Conservation (phyloP, 2,797 vertebrate genomes). For the Heteromormyrus szaboi region DNA sequence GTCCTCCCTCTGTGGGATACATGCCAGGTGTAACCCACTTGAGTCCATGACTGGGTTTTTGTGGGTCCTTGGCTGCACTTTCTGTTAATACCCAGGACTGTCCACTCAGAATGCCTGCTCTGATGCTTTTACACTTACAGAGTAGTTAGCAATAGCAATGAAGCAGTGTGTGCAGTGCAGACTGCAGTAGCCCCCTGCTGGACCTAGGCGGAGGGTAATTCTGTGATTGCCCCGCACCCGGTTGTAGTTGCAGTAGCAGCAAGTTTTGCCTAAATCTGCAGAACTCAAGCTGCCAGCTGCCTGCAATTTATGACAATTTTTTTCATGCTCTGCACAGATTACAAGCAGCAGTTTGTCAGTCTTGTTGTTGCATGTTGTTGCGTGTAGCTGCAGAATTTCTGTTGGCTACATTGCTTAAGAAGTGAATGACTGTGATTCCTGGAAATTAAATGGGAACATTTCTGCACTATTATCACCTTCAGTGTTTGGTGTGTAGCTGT, state of each 20-base stretch:
- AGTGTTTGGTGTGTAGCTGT: neutral
- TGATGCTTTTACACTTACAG: neutral
- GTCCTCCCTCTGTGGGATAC: neutral
- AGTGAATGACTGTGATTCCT: neutral
- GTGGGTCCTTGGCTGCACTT: no score
- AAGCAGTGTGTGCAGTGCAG: neutral
- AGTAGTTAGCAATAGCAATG: neutral
- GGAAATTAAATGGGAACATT: neutral
- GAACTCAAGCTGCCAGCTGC: neutral
- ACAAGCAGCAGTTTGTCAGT: neutral
- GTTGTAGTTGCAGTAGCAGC: neutral
- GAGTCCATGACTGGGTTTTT: neutral
- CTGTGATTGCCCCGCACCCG: neutral
- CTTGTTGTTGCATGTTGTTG: neutral
- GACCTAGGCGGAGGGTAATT: neutral
- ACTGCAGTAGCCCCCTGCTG: neutral
- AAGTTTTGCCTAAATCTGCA: neutral
- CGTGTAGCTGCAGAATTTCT: neutral
- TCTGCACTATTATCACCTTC: neutral
- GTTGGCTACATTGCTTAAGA: neutral
- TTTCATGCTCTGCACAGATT: neutral
- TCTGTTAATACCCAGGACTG: neutral
- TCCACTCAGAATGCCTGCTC: neutral
- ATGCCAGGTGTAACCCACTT: neutral
- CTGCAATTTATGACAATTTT: neutral